These are phyloP conservation scores for Ctenopoma multispine DNA, from an alignment of 2,797 vertebrate genomes.

Conservation along the genomic window DNA sequence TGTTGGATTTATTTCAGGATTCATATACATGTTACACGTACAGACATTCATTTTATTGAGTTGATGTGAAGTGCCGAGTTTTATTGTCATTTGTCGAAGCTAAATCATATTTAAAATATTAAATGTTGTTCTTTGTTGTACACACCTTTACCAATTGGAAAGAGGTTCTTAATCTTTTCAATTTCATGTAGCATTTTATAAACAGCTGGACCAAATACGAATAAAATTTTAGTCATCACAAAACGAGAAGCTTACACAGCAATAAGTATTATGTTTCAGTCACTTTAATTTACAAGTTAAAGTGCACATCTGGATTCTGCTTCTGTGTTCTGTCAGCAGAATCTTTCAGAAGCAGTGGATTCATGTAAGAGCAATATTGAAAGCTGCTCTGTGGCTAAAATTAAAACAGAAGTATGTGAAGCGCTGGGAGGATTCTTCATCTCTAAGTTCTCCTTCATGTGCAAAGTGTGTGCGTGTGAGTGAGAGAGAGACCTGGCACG, in stretches of 20 bases:
- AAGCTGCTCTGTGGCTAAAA: conserved; percentile 47
- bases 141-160: neutral
- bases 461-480: conserved; percentile 2
- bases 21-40: too few relatives aligned
- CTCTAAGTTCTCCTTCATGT: conserved; percentile 21
- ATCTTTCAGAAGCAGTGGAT: conserved; percentile 6
- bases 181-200: neutral
- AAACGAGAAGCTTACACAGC: conserved; percentile 17
- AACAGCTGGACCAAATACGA: conserved; percentile 6
- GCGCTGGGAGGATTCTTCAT: conserved; percentile 10
- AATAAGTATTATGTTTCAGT: conserved; percentile 15
- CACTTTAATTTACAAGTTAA: conserved; percentile 10
- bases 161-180: neutral
- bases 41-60: too few relatives aligned
- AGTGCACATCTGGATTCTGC: conserved; percentile 14
- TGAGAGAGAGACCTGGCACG: conserved; percentile 25
- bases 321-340: conserved; percentile 50
- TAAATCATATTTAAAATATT: too few relatives aligned
- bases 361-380: conserved; percentile 16
- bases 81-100: too few relatives aligned
- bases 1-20: too few relatives aligned
- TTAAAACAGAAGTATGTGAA: conserved; percentile 29
- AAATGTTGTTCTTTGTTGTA: neutral
- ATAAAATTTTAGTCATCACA: conserved; percentile 1
- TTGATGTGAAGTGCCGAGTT: too few relatives aligned